Evolutionary conservation across 2,797 vertebrate species (phyloP).

Genomic region (Phalloptychus januarius): DNA sequence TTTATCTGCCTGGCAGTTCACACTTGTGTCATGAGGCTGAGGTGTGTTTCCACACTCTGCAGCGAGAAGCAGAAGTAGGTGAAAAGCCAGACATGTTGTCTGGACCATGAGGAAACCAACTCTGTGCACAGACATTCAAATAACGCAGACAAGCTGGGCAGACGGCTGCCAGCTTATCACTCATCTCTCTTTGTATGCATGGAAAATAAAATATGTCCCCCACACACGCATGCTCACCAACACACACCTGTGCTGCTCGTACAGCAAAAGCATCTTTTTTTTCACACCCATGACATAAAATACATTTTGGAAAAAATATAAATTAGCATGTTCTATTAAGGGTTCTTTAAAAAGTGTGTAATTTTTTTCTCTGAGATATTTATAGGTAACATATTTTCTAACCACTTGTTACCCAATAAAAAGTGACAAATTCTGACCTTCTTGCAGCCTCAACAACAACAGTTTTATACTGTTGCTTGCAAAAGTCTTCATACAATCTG

Average conservation of each 20-base stretch:
- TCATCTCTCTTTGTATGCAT: conserved; percentile 53
- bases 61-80: conserved; percentile 29
- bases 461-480: background rate
- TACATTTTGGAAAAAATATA: background rate
- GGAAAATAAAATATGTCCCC: conserved; percentile 59
- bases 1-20: conserved; percentile 13
- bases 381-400: background rate
- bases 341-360: background rate
- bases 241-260: conserved; percentile 43
- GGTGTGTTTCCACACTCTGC: conserved; percentile 33
- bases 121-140: conserved; percentile 50
- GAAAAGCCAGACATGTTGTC: conserved; percentile 30
- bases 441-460: background rate
- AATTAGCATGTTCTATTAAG: background rate
- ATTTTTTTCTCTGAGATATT: background rate
- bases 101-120: conserved; percentile 25
- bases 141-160: conserved; percentile 43
- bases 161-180: conserved; percentile 54
- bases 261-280: background rate
- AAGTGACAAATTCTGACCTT: background rate
- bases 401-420: background rate
- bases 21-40: conserved; percentile 31
- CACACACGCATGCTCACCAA: conserved; percentile 8
- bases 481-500: background rate
- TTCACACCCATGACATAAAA: background rate